These are phyloP conservation scores for Python bivittatus DNA, from an alignment of 2,113 vertebrate genomes.

Conservation along the genomic window DNA sequence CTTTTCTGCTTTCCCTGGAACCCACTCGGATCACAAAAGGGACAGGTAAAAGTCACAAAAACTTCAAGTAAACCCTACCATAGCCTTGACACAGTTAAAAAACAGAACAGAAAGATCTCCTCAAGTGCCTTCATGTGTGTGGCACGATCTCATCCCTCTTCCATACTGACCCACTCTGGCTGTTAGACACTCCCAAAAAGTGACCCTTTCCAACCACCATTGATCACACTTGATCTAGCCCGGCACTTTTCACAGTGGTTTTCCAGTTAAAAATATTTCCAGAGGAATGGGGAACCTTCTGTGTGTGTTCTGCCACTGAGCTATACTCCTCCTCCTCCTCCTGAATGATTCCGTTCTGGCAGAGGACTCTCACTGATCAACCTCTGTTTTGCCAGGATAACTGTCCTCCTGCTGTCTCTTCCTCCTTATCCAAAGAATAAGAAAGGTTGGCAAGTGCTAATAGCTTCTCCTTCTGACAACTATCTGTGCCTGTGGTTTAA, in stretches of 20 bases:
- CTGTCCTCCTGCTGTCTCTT: background rate
- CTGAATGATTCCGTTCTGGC: background rate
- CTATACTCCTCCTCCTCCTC: background rate
- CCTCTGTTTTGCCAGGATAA: background rate
- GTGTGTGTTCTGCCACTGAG: background rate
- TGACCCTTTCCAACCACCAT: background rate
- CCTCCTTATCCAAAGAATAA: background rate
- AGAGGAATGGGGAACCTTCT: background rate
- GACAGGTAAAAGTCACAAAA: background rate
- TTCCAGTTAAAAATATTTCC: background rate
- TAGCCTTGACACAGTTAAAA: background rate
- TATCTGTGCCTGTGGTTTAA: background rate
- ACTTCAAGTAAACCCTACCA: background rate
- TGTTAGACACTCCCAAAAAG: background rate
- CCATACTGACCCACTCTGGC: background rate
- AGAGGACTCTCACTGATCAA: background rate
- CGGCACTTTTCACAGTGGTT: background rate
- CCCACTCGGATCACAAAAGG: background rate
- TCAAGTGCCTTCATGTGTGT: background rate
- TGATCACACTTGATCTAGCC: background rate
- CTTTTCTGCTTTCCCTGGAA: background rate
- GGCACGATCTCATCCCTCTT: background rate
- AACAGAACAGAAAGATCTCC: background rate
- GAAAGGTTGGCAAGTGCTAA: background rate
- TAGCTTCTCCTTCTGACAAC: background rate